Evolutionary conservation across 2,113 vertebrate genomes (phyloP).

Genomic region (Hippolais icterina): DNA sequence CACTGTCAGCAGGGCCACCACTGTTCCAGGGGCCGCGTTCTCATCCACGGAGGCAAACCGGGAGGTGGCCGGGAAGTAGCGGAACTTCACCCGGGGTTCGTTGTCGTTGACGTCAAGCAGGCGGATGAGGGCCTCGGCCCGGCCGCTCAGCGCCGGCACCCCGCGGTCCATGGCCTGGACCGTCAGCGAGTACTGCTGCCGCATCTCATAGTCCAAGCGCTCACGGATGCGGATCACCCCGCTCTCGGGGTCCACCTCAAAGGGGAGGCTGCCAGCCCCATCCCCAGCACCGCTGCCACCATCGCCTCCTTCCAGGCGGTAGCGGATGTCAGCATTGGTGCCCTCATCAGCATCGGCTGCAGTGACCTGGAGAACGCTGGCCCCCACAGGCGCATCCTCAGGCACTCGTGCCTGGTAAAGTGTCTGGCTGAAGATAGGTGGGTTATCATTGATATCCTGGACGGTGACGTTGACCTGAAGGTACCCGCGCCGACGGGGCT

Average conservation of each 20-base stretch:
- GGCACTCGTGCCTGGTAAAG: conserved; percentile 88
- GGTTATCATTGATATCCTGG: conserved; percentile 97
- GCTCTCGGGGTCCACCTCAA: conserved; percentile 90
- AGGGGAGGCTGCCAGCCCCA: conserved; percentile 78
- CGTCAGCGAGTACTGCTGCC: conserved; percentile 88
- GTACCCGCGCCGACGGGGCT: conserved; percentile 88
- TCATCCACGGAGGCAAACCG: conserved; percentile 96
- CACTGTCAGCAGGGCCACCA: conserved; percentile 93
- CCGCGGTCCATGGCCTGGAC: conserved; percentile 90
- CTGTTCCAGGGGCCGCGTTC: conserved; percentile 91
- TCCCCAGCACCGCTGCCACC: conserved; percentile 28
- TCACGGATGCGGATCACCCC: conserved; percentile 91
- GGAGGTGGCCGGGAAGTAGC: conserved; percentile 91
- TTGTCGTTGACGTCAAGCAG: conserved; percentile 96
- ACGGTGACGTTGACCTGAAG: conserved; percentile 95
- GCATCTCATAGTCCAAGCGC: conserved; percentile 86
- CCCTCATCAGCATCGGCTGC: conserved; percentile 93
- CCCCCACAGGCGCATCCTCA: conserved; percentile 88
- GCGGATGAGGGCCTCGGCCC: conserved; percentile 88
- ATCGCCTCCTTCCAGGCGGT: conserved; percentile 82
- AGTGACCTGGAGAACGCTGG: conserved; percentile 88
- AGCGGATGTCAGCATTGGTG: conserved; percentile 90
- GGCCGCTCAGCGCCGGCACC: conserved; percentile 85
- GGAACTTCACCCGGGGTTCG: conserved; percentile 92
- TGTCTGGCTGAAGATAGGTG: conserved; percentile 85